Evolutionary conservation across 2,797 vertebrate genomes (phyloP), one percentile per base, ranked within the genome.

Genomic region (Balearica regulorum): DNA sequence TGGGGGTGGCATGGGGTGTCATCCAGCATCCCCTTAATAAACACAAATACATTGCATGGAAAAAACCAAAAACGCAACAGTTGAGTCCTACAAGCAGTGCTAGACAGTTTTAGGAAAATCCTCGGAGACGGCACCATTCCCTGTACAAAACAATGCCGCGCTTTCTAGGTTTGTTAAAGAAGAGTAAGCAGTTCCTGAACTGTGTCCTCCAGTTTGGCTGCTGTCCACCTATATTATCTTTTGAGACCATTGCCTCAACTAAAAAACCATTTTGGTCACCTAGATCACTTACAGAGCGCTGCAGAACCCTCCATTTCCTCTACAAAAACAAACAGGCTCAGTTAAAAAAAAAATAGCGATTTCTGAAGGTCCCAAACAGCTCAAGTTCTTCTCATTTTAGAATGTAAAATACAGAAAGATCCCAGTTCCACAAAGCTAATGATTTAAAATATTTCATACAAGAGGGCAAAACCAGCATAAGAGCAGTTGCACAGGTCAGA

Each of bases 301-400:
- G 97, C 86, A 98, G 91, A 97, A 96, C 86, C 83, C 68, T 96
- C 91, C 51, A 60, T 94, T 95, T 94, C 89, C 96, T 96, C 98
- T 98, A 49, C 18, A 83, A 98, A 98, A 98, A 97, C 96, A 94
- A 98, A 62, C 0, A 98, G 97, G 15, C 33, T 54, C 41, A 39
- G 31, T 57, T 55, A 48, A 46, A 70, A 60, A 80, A 57, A 17
- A 68, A 12, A 4, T 16, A 55, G 51, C 18, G 25, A 39, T 72
- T 87, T 53, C 39, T 26, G 35, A 76, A 65, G 21, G 18, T 33
- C 29, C 14, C 35, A 44, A 21, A 51, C 33, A 88, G 21, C 35
- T 51, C 33, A 53, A 75, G 44, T 58, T 77, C 41, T 58, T 84
- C 35, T 79, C 39, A 10, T 71, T 66, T 68, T 55, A 66, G 39